Conservation (phyloP, 2,113 vertebrate species). For the Antennarius striatus region DNA sequence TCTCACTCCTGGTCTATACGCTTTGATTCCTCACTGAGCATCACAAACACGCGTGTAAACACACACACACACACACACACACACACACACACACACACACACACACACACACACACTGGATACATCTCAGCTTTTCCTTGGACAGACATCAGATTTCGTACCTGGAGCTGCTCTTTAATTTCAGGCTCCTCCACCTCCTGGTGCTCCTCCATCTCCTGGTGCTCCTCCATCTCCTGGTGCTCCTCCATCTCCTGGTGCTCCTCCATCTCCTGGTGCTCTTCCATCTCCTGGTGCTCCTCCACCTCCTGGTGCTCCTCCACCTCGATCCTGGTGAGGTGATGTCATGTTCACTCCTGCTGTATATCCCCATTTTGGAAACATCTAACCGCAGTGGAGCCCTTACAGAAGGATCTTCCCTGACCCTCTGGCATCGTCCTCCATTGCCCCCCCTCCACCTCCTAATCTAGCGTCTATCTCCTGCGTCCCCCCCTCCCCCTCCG, state of each 20-base stretch:
- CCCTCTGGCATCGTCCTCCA: constrained; percentile 6
- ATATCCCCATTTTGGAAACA: background rate
- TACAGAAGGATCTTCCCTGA: background rate
- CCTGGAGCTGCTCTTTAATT: too few relatives aligned
- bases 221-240: too few relatives aligned
- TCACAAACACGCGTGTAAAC: constrained; percentile 19
- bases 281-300: too few relatives aligned
- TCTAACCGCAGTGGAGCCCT: background rate
- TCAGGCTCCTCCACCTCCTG: too few relatives aligned
- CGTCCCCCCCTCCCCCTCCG: constrained; percentile 24
- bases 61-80: constrained; percentile 8
- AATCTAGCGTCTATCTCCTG: background rate
- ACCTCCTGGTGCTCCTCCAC: too few relatives aligned
- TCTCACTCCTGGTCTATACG: constrained; percentile 39
- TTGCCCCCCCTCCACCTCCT: constrained; percentile 27
- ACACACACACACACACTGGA: background rate
- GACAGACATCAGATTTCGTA: too few relatives aligned
- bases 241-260: too few relatives aligned
- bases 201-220: too few relatives aligned
- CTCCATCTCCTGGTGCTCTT: too few relatives aligned
- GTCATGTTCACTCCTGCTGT: too few relatives aligned
- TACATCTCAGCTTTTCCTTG: too few relatives aligned
- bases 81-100: background rate
- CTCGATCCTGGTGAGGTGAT: too few relatives aligned
- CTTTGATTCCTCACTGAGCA: constrained; percentile 59